Conservation (phyloP, 2,888 invertebrate species). For the Notodonta ziczac region DNA sequence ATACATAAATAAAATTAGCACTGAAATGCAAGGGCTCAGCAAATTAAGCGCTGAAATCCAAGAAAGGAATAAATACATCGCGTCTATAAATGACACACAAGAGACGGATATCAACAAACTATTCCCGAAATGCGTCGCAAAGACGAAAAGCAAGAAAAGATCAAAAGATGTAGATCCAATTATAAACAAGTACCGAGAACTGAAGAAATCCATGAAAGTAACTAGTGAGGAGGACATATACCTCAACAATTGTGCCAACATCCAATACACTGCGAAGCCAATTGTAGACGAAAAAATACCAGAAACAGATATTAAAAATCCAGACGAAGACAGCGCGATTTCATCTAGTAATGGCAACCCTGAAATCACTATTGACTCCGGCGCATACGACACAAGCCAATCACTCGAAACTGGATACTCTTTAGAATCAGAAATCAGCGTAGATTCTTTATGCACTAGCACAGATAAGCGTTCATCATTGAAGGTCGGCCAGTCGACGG, state of each 20-base stretch:
- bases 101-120: slow-evolving; percentile 77
- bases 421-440: slow-evolving; percentile 83
- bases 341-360: slow-evolving; percentile 80
- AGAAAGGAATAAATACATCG: slow-evolving; percentile 84
- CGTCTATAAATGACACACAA: slow-evolving; percentile 80
- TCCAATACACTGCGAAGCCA: slow-evolving; percentile 68
- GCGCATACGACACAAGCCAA: slow-evolving; percentile 77
- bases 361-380: slow-evolving; percentile 80
- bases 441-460: slow-evolving; percentile 83
- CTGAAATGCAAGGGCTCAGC: slow-evolving; percentile 84
- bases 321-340: slow-evolving; percentile 79
- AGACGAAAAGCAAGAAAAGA: slow-evolving; percentile 79
- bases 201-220: slow-evolving; percentile 76
- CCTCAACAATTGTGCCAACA: slow-evolving; percentile 78
- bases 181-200: slow-evolving; percentile 77
- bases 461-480: slow-evolving; percentile 85
- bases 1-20: slow-evolving; percentile 84
- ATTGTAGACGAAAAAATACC: slow-evolving; percentile 64
- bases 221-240: slow-evolving; percentile 75
- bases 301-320: slow-evolving; percentile 72
- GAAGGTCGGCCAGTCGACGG: slow-evolving; percentile 87
- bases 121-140: slow-evolving; percentile 78
- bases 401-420: slow-evolving; percentile 82
- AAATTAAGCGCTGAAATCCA: slow-evolving; percentile 85
- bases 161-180: slow-evolving; percentile 80